phyloP scores from a whole-genome alignment of 2,797 vertebrate species.

The Coranthus polyacanthus region DNA sequence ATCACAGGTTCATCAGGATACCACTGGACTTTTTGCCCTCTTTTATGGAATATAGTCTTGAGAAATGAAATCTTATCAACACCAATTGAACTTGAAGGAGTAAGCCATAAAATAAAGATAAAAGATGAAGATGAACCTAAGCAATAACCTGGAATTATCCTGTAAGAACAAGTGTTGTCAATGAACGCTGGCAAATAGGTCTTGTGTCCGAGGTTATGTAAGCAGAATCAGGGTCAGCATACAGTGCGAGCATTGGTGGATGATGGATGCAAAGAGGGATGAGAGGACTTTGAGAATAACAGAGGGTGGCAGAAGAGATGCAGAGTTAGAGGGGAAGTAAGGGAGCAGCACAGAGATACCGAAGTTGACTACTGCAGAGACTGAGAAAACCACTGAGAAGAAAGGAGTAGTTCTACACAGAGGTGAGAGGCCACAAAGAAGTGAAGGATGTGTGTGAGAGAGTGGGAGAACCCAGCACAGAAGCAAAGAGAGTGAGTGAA shows the following conservation, averaged over 20 bases:
- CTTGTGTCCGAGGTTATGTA: slow-evolving; percentile 64
- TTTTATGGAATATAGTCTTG: no score
- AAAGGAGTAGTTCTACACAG: slow-evolving; percentile 43
- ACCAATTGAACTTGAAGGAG: neutral
- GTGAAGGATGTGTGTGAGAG: slow-evolving; percentile 59
- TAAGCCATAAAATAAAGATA: slow-evolving; percentile 1
- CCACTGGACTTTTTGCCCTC: no score
- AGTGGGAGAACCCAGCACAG: no score
- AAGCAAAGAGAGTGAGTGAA: slow-evolving; percentile 51
- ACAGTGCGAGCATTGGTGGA: slow-evolving; percentile 50
- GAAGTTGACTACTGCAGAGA: slow-evolving; percentile 35
- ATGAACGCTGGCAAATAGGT: slow-evolving; percentile 27
- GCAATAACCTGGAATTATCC: slow-evolving; percentile 5
- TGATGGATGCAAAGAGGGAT: slow-evolving; percentile 40
- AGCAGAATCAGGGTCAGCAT: slow-evolving; percentile 51
- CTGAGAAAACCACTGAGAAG: slow-evolving; percentile 34
- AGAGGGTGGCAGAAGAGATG: slow-evolving; percentile 50
- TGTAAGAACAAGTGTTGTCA: slow-evolving; percentile 29
- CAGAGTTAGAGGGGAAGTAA: slow-evolving; percentile 31
- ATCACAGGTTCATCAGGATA: no score
- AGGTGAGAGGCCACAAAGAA: slow-evolving; percentile 69
- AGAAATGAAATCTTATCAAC: slow-evolving; percentile 1
- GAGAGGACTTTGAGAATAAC: slow-evolving; percentile 57
- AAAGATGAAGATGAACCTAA: no score
- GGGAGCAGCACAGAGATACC: slow-evolving; percentile 21